phyloP scores from a whole-genome alignment of 2,113 vertebrate species.

The Tyto alba region DNA sequence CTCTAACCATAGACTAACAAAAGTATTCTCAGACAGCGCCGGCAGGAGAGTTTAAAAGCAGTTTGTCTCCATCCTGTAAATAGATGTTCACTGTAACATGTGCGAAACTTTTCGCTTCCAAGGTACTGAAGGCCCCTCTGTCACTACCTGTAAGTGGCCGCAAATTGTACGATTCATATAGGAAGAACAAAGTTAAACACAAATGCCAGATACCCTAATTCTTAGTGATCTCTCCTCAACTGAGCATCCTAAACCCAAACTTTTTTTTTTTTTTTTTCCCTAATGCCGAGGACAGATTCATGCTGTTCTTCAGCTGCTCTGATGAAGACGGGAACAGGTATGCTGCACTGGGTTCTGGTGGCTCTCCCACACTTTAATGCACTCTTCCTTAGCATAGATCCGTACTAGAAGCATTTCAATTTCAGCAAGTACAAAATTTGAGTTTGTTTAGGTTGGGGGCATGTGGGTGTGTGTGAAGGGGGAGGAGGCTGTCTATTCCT shows the following conservation, averaged over 20 bases:
- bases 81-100: background rate
- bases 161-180: background rate
- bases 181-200: background rate
- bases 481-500: background rate
- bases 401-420: background rate
- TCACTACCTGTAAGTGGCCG: background rate
- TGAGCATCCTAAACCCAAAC: background rate
- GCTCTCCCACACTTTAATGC: background rate
- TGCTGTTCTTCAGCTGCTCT: background rate
- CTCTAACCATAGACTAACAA: background rate
- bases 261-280: background rate
- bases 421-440: background rate
- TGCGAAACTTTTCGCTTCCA: background rate
- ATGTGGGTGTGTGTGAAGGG: background rate
- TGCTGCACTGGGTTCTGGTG: background rate
- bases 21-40: background rate
- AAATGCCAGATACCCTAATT: background rate
- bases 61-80: conserved; percentile 20
- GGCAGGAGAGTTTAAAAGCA: conserved; percentile 23
- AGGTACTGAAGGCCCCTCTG: background rate
- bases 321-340: background rate
- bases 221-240: background rate
- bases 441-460: background rate
- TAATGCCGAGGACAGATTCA: background rate
- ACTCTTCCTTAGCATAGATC: background rate